Evolutionary conservation across 2,797 vertebrate genomes (phyloP).

Genomic region (Clarias fuscus): DNA sequence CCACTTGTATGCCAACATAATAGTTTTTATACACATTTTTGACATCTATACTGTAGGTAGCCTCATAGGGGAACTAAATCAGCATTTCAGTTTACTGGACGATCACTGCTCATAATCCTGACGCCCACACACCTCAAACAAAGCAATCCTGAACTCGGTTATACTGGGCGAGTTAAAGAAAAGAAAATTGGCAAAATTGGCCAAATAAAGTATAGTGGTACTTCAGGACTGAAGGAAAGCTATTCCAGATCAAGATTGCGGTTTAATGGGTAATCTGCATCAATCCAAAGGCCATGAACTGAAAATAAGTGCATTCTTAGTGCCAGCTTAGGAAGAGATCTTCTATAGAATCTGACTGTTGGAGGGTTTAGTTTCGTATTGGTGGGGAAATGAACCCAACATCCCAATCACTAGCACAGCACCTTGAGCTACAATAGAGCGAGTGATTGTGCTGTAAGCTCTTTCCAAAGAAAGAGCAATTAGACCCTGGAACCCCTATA

Average conservation of each 20-base stretch:
- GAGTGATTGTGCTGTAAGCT: neutral
- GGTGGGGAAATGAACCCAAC: neutral
- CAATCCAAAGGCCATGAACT: neutral
- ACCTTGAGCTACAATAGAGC: neutral
- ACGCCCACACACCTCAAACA: neutral
- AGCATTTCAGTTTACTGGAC: neutral
- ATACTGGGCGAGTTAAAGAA: neutral
- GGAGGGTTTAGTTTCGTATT: neutral
- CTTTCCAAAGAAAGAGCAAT: neutral
- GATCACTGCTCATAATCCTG: neutral
- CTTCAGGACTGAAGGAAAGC: neutral
- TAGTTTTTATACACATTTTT: neutral
- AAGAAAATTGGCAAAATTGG: neutral
- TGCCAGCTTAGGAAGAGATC: neutral
- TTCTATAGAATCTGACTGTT: neutral
- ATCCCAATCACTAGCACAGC: constrained; percentile 5
- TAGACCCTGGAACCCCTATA: neutral
- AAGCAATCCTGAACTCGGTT: neutral
- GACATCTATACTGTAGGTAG: neutral
- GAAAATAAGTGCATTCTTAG: neutral
- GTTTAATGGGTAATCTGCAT: neutral
- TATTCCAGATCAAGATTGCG: neutral
- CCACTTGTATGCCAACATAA: neutral
- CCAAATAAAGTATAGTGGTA: neutral
- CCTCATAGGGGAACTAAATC: neutral